Evolutionary conservation across 2,888 invertebrate species (phyloP).

Genomic region (Torymus aiolomorphi): DNA sequence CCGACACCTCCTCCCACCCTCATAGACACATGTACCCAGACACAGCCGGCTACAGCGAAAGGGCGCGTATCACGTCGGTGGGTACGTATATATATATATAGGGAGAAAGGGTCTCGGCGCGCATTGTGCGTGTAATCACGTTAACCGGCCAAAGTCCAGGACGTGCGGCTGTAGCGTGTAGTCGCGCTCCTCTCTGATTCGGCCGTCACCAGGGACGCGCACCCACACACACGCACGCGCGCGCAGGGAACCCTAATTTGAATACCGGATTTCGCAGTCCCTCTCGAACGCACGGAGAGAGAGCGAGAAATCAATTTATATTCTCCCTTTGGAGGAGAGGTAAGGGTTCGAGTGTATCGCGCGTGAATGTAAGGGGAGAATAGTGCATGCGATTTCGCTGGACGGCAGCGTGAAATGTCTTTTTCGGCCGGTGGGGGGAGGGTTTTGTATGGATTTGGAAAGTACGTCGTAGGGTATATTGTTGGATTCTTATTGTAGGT

Average conservation of each 20-base stretch:
- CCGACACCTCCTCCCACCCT: too few relatives aligned
- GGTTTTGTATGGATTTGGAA: too few relatives aligned
- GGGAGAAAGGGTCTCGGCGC: conserved; percentile 57
- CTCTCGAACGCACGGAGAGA: conserved; percentile 26
- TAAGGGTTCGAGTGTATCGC: background rate
- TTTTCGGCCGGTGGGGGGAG: too few relatives aligned
- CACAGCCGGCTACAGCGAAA: background rate
- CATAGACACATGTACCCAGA: too few relatives aligned
- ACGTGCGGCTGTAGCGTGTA: conserved; percentile 40
- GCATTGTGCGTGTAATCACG: conserved; percentile 70
- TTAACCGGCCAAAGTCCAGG: conserved; percentile 66
- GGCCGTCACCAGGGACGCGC: conserved; percentile 50
- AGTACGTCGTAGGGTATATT: too few relatives aligned
- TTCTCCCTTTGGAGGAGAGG: conserved; percentile 34
- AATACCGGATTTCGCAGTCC: conserved; percentile 64
- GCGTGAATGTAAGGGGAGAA: background rate
- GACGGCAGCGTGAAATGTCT: too few relatives aligned
- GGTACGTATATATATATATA: background rate
- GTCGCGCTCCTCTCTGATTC: conserved; percentile 58
- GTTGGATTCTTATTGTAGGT: too few relatives aligned
- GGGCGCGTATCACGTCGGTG: background rate
- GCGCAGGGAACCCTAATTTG: conserved; percentile 63
- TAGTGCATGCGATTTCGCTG: too few relatives aligned
- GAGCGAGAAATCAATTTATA: conserved; percentile 55
- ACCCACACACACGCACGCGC: conserved; percentile 34